phyloP scores from a whole-genome alignment of 2,113 vertebrate genomes.

The Lathamus discolor region DNA sequence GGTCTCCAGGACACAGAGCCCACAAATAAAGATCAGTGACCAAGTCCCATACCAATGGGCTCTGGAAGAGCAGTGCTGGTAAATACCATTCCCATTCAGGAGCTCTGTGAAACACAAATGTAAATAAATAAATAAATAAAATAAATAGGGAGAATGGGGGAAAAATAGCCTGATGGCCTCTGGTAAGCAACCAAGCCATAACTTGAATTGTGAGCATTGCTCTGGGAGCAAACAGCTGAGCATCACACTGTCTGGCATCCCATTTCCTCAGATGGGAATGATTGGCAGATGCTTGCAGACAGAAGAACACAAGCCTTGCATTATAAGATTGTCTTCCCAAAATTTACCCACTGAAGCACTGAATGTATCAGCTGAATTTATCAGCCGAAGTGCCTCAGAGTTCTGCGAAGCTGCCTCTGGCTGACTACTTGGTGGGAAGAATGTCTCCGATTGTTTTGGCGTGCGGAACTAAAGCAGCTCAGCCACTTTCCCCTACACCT shows the following conservation, averaged over 20 bases:
- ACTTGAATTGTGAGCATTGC: neutral
- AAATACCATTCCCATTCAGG: neutral
- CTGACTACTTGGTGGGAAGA: neutral
- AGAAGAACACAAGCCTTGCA: neutral
- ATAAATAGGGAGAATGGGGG: accelerated
- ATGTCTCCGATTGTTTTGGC: neutral
- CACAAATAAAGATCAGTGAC: neutral
- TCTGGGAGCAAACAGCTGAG: neutral
- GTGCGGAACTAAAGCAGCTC: neutral
- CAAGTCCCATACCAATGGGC: too few relatives aligned
- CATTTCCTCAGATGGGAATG: neutral
- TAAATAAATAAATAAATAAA: neutral
- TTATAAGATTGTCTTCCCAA: neutral
- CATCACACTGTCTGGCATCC: accelerated
- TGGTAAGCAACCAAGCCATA: neutral
- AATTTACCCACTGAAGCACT: neutral
- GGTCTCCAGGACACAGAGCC: neutral
- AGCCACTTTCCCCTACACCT: neutral
- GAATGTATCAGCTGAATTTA: constrained; percentile 48
- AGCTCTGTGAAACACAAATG: neutral
- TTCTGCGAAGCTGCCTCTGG: constrained; percentile 36
- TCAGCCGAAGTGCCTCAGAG: constrained; percentile 29
- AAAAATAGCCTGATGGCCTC: neutral
- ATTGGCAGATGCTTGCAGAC: neutral
- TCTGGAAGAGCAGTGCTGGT: neutral